A percentile compares a stretch with the other conserved stretches of the same genome.
Evolutionary conservation across 2,888 invertebrate genomes (phyloP).

Genomic region (Brachyopa scutellaris): DNA sequence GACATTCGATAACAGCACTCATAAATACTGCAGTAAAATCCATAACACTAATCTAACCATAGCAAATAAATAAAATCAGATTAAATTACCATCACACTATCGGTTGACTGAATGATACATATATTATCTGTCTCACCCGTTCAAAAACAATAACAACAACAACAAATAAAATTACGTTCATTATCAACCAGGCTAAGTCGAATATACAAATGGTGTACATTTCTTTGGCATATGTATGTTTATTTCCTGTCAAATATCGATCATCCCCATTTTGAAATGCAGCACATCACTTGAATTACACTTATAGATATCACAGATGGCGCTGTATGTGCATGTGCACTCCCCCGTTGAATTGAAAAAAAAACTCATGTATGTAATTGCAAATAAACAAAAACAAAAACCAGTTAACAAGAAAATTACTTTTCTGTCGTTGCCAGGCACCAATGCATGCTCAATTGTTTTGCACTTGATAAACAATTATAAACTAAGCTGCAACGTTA

Average conservation of each 20-base stretch:
- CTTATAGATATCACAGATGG: constrained; percentile 7
- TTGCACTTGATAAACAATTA: constrained; percentile 50
- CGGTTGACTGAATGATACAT: constrained; percentile 37
- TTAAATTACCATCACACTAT: constrained; percentile 29
- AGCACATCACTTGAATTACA: constrained; percentile 3
- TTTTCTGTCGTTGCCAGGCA: constrained; percentile 14
- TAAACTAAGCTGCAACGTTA: constrained; percentile 6
- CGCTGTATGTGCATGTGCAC: neutral
- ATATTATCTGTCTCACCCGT: constrained; percentile 7
- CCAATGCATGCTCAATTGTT: constrained; percentile 34
- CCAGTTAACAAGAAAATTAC: neutral
- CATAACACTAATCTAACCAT: neutral
- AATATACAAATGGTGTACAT: constrained; percentile 4
- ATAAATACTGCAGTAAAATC: neutral
- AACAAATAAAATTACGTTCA: constrained; percentile 23
- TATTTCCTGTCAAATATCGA: neutral
- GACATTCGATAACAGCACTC: constrained; percentile 7
- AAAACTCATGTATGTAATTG: too few relatives aligned
- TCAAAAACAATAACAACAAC: constrained; percentile 41
- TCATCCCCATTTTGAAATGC: constrained; percentile 28
- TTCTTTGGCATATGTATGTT: neutral
- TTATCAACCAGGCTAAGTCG: constrained; percentile 3
- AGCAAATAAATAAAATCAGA: neutral
- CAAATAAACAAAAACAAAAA: constrained; percentile 20
- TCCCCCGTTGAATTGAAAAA: too few relatives aligned